Evolutionary conservation across 1,140 invertebrate species (phyloP).

Genomic region (Heliconius hermathena): DNA sequence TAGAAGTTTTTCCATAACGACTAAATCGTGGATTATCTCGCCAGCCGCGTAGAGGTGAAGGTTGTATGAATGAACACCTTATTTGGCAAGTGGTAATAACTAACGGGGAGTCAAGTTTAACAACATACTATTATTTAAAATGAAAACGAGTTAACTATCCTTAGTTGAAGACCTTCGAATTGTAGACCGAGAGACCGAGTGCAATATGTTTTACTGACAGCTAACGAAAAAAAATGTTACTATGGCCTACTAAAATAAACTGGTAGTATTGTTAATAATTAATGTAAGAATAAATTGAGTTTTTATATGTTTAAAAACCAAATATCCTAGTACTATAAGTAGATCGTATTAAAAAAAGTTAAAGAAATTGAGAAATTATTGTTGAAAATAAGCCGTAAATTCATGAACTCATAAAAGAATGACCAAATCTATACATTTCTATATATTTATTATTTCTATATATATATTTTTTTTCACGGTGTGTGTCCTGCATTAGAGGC

Average conservation of each 20-base stretch:
- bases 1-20: slow-evolving; percentile 2
- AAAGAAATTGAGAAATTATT: no score
- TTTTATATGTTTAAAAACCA: neutral
- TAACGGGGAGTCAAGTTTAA: slow-evolving; percentile 38
- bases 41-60: slow-evolving; percentile 36
- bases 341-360: no score
- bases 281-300: neutral
- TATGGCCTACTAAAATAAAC: slow-evolving; percentile 3
- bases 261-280: neutral
- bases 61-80: slow-evolving; percentile 25
- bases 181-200: slow-evolving; percentile 26
- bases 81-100: slow-evolving; percentile 35
- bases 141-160: slow-evolving; percentile 32
- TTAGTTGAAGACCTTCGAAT: slow-evolving; percentile 32
- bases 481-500: no score
- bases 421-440: no score
- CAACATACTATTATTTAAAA: slow-evolving; percentile 37
- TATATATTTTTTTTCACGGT: no score
- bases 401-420: no score
- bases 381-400: no score
- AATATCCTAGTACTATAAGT: neutral
- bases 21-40: slow-evolving; percentile 27
- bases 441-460: no score
- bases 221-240: slow-evolving; percentile 6
- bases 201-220: slow-evolving; percentile 20